phyloP scores from a whole-genome alignment of 2,888 invertebrate species.

The Bibio marci region DNA sequence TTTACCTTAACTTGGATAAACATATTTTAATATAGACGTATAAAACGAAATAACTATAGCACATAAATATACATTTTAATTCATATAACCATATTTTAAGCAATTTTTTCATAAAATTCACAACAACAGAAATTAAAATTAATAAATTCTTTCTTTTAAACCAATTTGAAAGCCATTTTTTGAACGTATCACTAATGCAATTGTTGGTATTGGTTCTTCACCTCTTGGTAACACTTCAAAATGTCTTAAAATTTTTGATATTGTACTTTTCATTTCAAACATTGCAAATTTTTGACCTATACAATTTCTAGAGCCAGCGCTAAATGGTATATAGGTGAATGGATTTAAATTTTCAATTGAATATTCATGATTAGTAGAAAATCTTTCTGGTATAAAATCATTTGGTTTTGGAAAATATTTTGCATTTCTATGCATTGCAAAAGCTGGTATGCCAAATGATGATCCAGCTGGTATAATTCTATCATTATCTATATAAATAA shows the following conservation, averaged over 20 bases:
- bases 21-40: too few species aligned
- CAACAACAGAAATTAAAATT: too few species aligned
- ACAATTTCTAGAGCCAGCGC: constrained; percentile 27
- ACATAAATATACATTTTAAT: too few species aligned
- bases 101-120: too few species aligned
- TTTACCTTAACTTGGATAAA: too few species aligned
- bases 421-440: constrained; percentile 13
- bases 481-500: neutral
- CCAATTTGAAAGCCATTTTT: neutral
- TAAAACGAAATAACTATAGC: too few species aligned
- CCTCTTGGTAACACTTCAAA: constrained; percentile 7
- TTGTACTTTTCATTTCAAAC: constrained; percentile 24
- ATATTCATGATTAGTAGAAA: constrained; percentile 16
- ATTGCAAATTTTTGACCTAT: constrained; percentile 28
- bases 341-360: constrained; percentile 23
- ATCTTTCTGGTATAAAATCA: constrained; percentile 25
- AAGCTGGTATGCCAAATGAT: constrained; percentile 2
- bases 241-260: constrained; percentile 22
- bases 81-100: too few species aligned
- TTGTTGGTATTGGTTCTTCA: neutral
- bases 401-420: constrained; percentile 20
- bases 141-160: neutral
- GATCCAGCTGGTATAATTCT: constrained; percentile 2
- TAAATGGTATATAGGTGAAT: constrained; percentile 26
- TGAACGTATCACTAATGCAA: neutral